phyloP scores from a whole-genome alignment of 2,888 invertebrate species.

The Dicranocentrus wangi region DNA sequence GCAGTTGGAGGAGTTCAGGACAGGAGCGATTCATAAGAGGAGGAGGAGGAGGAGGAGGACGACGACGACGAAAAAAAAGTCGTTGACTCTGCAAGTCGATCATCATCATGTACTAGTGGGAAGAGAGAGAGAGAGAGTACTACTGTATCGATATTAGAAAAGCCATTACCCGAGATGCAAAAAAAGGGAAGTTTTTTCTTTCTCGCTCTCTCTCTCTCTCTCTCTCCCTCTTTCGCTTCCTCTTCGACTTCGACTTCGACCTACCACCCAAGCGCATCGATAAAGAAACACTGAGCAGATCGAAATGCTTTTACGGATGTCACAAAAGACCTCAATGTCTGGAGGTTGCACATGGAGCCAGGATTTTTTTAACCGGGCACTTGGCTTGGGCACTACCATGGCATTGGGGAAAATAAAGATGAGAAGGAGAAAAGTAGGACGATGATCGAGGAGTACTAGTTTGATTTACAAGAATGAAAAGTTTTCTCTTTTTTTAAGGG shows the following conservation, averaged over 20 bases:
- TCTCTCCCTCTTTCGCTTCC: too few species aligned
- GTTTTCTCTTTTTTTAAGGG: too few species aligned
- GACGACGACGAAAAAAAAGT: slow-evolving; percentile 32
- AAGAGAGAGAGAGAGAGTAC: background rate
- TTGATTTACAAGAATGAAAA: too few species aligned
- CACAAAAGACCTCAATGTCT: slow-evolving; percentile 13
- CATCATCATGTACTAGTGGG: slow-evolving; percentile 35
- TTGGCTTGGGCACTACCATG: background rate
- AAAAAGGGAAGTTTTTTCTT: slow-evolving; percentile 6
- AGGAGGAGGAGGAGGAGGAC: slow-evolving; percentile 15
- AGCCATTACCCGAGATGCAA: slow-evolving; percentile 33
- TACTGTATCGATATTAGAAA: slow-evolving; percentile 41
- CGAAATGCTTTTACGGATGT: slow-evolving; percentile 26
- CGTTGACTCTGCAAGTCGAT: slow-evolving; percentile 58
- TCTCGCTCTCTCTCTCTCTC: background rate
- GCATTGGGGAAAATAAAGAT: background rate
- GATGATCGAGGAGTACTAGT: background rate
- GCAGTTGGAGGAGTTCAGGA: background rate
- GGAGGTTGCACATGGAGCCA: slow-evolving; percentile 22
- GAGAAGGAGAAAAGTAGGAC: slow-evolving; percentile 1
- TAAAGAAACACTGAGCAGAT: slow-evolving; percentile 45
- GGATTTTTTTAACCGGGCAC: background rate
- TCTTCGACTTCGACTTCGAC: too few species aligned
- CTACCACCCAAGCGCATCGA: slow-evolving; percentile 37
- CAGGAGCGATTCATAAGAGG: slow-evolving; percentile 6